Base-by-base conservation (phyloP, 2,113 vertebrate genomes). In the Carlito syrichta region DNA sequence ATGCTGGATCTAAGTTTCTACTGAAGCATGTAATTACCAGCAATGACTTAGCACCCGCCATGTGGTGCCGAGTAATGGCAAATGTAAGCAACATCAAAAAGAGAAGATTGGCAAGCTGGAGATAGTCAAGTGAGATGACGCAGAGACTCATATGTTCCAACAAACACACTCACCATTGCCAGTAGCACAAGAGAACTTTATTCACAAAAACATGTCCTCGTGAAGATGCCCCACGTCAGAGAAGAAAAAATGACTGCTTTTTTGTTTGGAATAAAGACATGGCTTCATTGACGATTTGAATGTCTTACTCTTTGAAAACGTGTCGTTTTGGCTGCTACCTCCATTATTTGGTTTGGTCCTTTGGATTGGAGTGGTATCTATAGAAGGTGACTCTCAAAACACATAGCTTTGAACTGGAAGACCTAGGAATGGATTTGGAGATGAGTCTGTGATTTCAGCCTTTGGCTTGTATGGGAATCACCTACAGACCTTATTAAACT, bases 11-110 rank as follows among this genome's bases (percentile, higher is more conserved):
- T 93, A 79, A 89, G 69, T 81, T 97, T 95, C 74, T 73, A 88
- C 78, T 90, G 95, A 97, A 96, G 95, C 74, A 68, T 96, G 77
- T 95, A 97, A 97, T 96, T 95, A 86, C 60, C 45, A 22, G 62
- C 1, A 8, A 91, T 81, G 94, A 96, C 82, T 97, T 96, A 96
- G 95, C 40, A 94, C 79, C 86, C 22, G 14, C 56, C 78, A 84
- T 38, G 69, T 85, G 79, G 95, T 73, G n/a, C 93, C 79, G 95
- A 77, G 60, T 45, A 91, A 90, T 54, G 81, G 91, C 76, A 86
- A 74, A 45, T 83, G 73, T 68, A 91, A 94, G 62, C 58, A 89
- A 54, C n/a, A 76, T 82, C 83, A 94, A 27, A 74, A 94, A 86
- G 86, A 60, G 63, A 73, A 95, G 92, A 83, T 20, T 85, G 84